Conservation (phyloP, 1,140 invertebrate species). For the Ceratoteleas bidentatus region DNA sequence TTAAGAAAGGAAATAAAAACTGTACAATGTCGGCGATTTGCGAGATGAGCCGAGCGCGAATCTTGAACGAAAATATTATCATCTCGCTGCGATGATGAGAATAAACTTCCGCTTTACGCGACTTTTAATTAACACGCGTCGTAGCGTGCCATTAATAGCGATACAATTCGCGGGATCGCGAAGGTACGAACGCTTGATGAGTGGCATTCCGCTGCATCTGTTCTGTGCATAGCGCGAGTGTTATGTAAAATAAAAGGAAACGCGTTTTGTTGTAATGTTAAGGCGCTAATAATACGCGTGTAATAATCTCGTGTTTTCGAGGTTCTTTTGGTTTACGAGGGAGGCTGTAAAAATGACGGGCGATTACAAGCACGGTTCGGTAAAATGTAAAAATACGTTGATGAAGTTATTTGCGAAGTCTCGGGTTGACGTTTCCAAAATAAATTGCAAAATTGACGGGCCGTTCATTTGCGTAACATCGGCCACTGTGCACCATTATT, state of each 20-base stretch:
- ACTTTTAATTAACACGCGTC: too few relatives aligned
- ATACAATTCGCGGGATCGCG: conserved; percentile 16
- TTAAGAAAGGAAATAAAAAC: conserved; percentile 72
- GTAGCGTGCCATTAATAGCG: not conserved
- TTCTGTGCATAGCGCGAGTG: conserved; percentile 1
- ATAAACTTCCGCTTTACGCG: too few relatives aligned
- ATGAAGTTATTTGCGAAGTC: conserved; percentile 6
- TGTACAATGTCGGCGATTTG: conserved; percentile 54
- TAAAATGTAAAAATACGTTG: conserved; percentile 27
- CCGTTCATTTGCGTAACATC: conserved; percentile 28
- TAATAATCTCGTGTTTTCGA: too few relatives aligned
- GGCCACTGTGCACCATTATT: not conserved
- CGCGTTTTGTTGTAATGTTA: conserved; percentile 5
- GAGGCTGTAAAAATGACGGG: not conserved
- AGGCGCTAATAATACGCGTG: not conserved
- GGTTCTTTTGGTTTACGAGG: not conserved
- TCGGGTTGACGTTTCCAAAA: conserved; percentile 20
- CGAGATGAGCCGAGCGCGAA: conserved; percentile 1
- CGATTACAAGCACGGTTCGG: conserved; percentile 9
- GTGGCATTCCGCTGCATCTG: not conserved
- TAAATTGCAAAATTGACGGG: conserved; percentile 38
- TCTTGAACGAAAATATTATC: not conserved
- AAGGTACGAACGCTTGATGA: not conserved
- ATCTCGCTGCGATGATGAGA: not conserved
- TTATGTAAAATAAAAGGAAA: conserved; percentile 43